Conservation (phyloP, 2,888 invertebrate species). For the Pilophorus perplexus region DNA sequence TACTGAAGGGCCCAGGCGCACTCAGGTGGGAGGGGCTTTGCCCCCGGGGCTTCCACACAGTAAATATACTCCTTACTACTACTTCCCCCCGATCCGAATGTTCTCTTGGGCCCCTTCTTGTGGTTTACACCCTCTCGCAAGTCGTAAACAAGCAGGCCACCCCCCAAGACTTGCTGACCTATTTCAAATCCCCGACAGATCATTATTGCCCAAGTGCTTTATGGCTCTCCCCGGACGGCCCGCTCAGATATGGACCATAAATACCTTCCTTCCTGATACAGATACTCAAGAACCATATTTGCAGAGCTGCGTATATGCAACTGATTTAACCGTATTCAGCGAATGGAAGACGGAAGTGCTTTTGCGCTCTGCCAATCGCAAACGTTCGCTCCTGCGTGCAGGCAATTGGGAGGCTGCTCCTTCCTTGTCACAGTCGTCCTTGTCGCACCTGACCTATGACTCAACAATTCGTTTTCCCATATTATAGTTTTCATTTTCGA, state of each 20-base stretch:
- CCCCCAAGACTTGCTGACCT: constrained; percentile 34
- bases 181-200: constrained; percentile 37
- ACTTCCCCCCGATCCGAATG: neutral
- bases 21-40: constrained; percentile 29
- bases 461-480: too few relatives aligned
- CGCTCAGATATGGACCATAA: neutral
- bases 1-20: neutral
- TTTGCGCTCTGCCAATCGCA: too few relatives aligned
- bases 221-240: neutral
- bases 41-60: constrained; percentile 20
- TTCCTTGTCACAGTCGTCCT: too few relatives aligned
- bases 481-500: too few relatives aligned
- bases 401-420: too few relatives aligned
- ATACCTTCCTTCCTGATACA: too few relatives aligned
- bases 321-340: too few relatives aligned
- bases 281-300: too few relatives aligned
- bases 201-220: constrained; percentile 8
- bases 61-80: constrained; percentile 19
- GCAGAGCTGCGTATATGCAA: too few relatives aligned
- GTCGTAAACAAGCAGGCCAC: constrained; percentile 28
- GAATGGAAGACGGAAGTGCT: too few relatives aligned
- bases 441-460: too few relatives aligned
- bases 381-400: too few relatives aligned
- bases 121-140: constrained; percentile 15
- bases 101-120: constrained; percentile 1